Evolutionary conservation across 1,140 invertebrate species (phyloP).

Genomic region (Mercenaria mercenaria): DNA sequence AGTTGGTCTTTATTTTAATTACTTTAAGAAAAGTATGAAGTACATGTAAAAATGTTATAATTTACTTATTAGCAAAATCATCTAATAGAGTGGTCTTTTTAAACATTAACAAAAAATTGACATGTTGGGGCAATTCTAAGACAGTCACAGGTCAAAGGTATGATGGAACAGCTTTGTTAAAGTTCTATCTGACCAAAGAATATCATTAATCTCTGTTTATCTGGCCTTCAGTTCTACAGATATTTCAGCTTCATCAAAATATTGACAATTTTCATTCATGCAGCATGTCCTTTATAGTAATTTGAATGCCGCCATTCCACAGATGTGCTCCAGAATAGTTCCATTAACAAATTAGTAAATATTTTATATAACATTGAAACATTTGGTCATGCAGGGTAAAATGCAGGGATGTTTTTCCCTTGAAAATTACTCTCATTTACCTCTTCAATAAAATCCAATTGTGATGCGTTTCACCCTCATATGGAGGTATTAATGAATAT

Average conservation of each 20-base stretch:
- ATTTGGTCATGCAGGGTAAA: background rate
- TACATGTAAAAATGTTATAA: too few species aligned
- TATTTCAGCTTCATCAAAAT: background rate
- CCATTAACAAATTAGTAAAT: conserved; percentile 65
- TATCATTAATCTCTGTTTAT: too few species aligned
- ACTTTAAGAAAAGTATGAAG: too few species aligned
- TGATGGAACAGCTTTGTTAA: too few species aligned
- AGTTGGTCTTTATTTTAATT: too few species aligned
- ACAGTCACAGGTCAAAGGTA: too few species aligned
- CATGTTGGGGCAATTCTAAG: too few species aligned
- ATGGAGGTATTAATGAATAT: conserved; percentile 51
- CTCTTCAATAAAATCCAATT: conserved; percentile 34
- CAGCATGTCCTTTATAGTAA: background rate
- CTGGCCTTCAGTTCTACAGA: background rate
- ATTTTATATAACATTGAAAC: conserved; percentile 41
- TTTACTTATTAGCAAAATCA: too few species aligned
- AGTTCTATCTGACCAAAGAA: too few species aligned
- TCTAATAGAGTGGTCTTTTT: too few species aligned
- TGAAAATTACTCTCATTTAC: conserved; percentile 56
- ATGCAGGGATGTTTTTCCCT: conserved; percentile 53
- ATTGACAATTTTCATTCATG: background rate
- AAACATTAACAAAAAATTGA: too few species aligned
- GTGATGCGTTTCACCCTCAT: conserved; percentile 25
- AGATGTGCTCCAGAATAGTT: conserved; percentile 28
- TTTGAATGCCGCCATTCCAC: background rate